A percentile compares a stretch with the other conserved stretches of the same genome.
Conservation (phyloP, 2,113 vertebrate species). For the Cryptomyrus ogoouensis region DNA sequence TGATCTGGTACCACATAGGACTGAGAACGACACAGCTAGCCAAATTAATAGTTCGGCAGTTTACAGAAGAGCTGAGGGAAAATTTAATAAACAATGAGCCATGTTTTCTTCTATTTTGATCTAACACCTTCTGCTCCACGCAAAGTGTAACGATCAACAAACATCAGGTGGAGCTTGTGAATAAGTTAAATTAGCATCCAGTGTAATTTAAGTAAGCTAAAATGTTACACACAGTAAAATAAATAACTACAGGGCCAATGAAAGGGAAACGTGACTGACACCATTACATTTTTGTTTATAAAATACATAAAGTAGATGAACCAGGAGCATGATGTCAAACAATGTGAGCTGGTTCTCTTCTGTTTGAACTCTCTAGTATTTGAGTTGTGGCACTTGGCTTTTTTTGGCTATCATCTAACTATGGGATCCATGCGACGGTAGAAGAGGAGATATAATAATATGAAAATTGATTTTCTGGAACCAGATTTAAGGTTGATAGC, state of each 20-base stretch:
- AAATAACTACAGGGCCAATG: neutral
- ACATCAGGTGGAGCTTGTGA: neutral
- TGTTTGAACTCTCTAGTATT: neutral
- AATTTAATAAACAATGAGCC: neutral
- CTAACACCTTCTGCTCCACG: neutral
- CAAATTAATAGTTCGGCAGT: neutral
- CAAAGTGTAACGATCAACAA: neutral
- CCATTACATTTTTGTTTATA: neutral
- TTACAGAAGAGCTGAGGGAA: neutral
- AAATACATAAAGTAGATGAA: neutral
- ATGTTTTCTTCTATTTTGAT: neutral
- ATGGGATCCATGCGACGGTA: slow-evolving; percentile 56
- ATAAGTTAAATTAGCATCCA: neutral
- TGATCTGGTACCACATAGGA: neutral
- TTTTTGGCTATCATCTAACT: slow-evolving; percentile 29
- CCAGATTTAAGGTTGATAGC: slow-evolving; percentile 72
- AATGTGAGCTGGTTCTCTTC: neutral
- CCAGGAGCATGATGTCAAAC: neutral
- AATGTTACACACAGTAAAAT: neutral
- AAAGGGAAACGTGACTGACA: neutral
- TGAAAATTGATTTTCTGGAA: slow-evolving; percentile 75
- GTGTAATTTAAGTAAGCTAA: neutral
- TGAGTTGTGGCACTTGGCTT: neutral
- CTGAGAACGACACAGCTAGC: neutral
- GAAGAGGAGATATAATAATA: slow-evolving; percentile 69